Evolutionary conservation across 2,797 vertebrate species (phyloP), one percentile per base, ranked within the genome.

Genomic region (Hoplostethus atlanticus): DNA sequence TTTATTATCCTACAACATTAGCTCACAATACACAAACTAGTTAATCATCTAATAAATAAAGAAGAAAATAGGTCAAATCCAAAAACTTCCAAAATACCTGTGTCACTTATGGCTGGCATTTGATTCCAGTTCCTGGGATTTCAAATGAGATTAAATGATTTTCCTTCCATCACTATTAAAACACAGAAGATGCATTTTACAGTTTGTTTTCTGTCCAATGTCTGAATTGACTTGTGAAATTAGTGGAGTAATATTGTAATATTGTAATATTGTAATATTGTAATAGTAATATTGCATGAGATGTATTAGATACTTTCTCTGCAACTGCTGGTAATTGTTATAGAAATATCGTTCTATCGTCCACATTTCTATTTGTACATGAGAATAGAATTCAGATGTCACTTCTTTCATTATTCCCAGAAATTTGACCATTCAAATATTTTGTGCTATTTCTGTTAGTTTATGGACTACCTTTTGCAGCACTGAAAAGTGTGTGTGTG

Each of bases 1-100:
- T 60, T 81, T 64, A 63, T 72, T 81, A 6, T 63, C 47, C 61
- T 51, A 57, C 50, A 59, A 63, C 81, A 73, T 59, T 57, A 68
- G 77, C 83, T 86, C 17, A 62, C 30, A 31, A 10, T 60, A 17
- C 65, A 83, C 76, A 75, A 70, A 38, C 3, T 38, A 38, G 36
- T 38, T 38, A 38, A 28, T 78, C 11, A 79, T n/a, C 73, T 77
- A 69, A 66, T 56, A 0, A 10, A 25, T 3, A 70, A 63, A 68
- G 56, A 6, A 7, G 5, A 4, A 31, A 50, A 58, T 65, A 30
- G 38, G 13, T 2, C 28, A 28, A 28, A 28, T 28, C 28, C 28
- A 28, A 28, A 28, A 0, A 34, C 59, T 55, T 25, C 5, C 0
- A 48, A 38, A 68, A 73, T 8, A 40, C 38, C 38, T 40, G 38